These are phyloP conservation scores for Pseudorectes ferrugineus DNA, from an alignment of 2,113 vertebrate species.

Conservation along the genomic window DNA sequence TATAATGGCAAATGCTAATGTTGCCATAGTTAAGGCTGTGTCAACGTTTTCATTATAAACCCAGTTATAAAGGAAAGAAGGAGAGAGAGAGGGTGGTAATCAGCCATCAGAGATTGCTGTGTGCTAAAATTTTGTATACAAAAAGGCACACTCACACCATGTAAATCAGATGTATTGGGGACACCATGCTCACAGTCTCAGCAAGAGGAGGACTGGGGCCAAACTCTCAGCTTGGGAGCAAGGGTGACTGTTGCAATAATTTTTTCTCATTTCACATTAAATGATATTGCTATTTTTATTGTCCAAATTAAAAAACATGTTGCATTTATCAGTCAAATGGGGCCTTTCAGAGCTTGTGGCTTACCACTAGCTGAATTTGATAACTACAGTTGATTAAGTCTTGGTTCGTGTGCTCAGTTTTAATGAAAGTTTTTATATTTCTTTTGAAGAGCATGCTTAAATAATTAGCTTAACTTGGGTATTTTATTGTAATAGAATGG, in stretches of 20 bases:
- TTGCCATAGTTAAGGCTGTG: constrained; percentile 32
- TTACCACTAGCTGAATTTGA: neutral
- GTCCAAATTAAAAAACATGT: neutral
- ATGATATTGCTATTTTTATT: neutral
- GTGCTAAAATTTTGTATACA: constrained; percentile 12
- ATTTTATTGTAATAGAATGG: neutral
- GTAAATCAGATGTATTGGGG: neutral
- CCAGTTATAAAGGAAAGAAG: neutral
- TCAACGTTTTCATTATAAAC: constrained; percentile 51
- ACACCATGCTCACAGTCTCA: neutral
- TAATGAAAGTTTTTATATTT: neutral
- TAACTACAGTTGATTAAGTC: neutral
- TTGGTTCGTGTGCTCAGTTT: neutral
- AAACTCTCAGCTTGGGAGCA: neutral
- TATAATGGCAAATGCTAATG: constrained; percentile 48
- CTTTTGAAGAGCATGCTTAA: neutral
- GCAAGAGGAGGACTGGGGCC: neutral
- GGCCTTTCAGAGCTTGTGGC: neutral
- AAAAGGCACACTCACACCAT: neutral
- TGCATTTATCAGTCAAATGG: neutral
- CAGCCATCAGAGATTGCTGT: neutral
- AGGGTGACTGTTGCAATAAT: neutral
- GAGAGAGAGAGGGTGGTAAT: neutral
- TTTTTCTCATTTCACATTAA: constrained; percentile 1
- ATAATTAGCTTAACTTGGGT: neutral